Evolutionary conservation across 2,888 invertebrate species (phyloP).

Genomic region (Heliconius hortense): DNA sequence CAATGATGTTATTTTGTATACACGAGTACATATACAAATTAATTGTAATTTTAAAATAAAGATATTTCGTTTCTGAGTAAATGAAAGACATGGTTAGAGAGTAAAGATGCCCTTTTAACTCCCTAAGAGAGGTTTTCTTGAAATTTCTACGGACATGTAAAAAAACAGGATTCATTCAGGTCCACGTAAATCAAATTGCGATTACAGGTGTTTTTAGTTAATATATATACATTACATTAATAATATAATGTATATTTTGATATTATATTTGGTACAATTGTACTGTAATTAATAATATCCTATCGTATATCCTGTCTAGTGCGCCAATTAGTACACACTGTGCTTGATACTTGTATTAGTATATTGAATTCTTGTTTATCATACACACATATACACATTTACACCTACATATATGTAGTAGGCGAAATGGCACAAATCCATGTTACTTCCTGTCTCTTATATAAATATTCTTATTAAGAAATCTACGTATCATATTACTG

Average conservation of each 20-base stretch:
- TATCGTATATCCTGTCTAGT: neutral
- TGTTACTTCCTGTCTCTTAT: neutral
- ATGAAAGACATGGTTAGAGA: too few species aligned
- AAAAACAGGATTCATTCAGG: too few species aligned
- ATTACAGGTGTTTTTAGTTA: too few species aligned
- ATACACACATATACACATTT: neutral
- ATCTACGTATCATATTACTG: too few species aligned
- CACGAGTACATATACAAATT: neutral
- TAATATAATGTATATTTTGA: neutral
- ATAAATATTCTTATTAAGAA: neutral
- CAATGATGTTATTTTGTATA: neutral
- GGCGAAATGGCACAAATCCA: neutral
- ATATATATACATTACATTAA: neutral
- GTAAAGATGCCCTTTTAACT: too few species aligned
- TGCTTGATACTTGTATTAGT: neutral
- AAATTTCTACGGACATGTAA: too few species aligned
- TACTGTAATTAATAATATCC: conserved; percentile 3
- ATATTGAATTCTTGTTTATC: neutral
- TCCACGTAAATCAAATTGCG: too few species aligned
- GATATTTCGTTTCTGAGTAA: too few species aligned
- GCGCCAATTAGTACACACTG: conserved; percentile 2
- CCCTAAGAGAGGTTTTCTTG: too few species aligned
- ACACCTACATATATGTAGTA: too few species aligned
- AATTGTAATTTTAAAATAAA: too few species aligned
- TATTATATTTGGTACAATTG: neutral